phyloP scores from a whole-genome alignment of 2,113 vertebrate genomes.

The Delphinapterus leucas region DNA sequence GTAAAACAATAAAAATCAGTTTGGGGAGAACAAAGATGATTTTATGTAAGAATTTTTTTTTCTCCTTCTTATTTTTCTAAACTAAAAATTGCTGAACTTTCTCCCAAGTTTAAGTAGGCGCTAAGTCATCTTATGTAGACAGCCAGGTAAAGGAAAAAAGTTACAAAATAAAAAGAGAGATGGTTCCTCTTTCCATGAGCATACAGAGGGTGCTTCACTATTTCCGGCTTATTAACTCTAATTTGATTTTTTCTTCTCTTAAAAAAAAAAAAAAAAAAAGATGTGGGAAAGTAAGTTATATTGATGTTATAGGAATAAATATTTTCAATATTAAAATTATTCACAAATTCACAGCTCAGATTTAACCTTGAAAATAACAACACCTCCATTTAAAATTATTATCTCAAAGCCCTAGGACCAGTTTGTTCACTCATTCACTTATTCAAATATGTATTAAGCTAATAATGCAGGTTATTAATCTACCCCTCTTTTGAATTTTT shows the following conservation, averaged over 20 bases:
- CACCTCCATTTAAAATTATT: neutral
- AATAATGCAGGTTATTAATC: neutral
- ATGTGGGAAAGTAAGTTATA: neutral
- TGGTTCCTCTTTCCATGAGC: neutral
- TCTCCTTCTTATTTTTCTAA: neutral
- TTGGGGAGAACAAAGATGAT: neutral
- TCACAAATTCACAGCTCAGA: neutral
- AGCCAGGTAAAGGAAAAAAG: neutral
- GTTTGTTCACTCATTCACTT: neutral
- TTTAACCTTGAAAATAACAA: neutral
- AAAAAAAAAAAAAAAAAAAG: neutral
- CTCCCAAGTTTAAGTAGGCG: neutral
- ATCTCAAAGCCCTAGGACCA: neutral
- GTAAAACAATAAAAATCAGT: neutral
- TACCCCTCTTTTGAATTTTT: neutral
- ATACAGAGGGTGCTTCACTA: rapidly evolving
- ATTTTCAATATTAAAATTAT: neutral
- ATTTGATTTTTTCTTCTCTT: neutral
- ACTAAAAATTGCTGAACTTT: neutral
- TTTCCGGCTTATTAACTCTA: neutral
- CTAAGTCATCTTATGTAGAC: neutral
- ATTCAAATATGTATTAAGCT: neutral
- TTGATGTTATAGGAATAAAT: neutral
- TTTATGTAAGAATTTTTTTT: neutral
- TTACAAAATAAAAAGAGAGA: neutral